phyloP scores from a whole-genome alignment of 2,888 invertebrate species.

The Zygothrica quintamaculata region DNA sequence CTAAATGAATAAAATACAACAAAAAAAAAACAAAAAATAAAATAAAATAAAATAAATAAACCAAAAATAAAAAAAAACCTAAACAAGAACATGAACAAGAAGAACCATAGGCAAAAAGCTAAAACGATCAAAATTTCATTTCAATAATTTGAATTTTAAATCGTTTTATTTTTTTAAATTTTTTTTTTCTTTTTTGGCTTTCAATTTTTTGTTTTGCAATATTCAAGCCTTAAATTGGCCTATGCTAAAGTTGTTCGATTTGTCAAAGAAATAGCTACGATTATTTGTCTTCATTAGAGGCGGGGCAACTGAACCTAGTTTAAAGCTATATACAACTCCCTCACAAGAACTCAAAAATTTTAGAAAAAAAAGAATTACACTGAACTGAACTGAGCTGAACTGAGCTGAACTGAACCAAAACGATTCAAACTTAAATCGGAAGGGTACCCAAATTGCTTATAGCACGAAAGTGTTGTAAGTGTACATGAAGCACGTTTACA shows the following conservation, averaged over 20 bases:
- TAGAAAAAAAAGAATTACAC: no score
- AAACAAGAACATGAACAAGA: constrained; percentile 10
- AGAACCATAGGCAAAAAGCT: not conserved
- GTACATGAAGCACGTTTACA: no score
- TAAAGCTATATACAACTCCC: no score
- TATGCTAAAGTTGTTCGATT: constrained; percentile 56
- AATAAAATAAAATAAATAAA: no score
- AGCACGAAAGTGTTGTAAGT: no score
- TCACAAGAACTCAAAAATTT: no score
- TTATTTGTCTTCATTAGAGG: constrained; percentile 55
- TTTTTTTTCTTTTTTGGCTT: constrained; percentile 7
- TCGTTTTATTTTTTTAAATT: constrained; percentile 23
- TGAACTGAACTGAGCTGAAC: not conserved
- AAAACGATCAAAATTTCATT: constrained; percentile 46
- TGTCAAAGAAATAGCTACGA: constrained; percentile 58
- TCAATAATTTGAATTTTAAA: constrained; percentile 58
- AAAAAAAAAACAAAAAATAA: constrained; percentile 2
- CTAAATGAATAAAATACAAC: constrained; percentile 27
- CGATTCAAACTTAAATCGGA: no score
- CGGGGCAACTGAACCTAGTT: not conserved
- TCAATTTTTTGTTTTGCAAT: constrained; percentile 19
- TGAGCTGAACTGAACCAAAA: not conserved
- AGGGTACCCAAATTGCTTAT: no score
- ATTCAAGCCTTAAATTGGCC: constrained; percentile 12
- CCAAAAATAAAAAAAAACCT: constrained; percentile 1